Evolutionary conservation across 2,113 vertebrate genomes (phyloP).

Genomic region (Pluvialis apricaria): DNA sequence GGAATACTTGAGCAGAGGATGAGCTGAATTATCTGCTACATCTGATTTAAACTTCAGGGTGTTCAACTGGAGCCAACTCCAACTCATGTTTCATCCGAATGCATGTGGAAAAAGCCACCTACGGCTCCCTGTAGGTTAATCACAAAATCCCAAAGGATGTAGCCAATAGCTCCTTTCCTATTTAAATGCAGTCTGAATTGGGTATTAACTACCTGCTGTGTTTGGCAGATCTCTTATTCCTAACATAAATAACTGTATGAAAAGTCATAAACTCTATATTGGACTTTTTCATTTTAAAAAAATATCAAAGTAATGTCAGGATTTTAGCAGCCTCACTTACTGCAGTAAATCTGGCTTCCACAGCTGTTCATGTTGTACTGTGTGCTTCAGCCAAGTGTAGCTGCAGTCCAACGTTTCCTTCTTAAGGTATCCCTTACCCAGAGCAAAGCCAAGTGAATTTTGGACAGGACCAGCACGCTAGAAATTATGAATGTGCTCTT

Average conservation of each 20-base stretch:
- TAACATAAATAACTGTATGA: constrained; percentile 68
- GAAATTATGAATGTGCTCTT: constrained; percentile 69
- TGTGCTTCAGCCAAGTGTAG: constrained; percentile 59
- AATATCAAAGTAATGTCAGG: constrained; percentile 55
- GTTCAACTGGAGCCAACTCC: background rate
- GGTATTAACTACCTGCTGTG: constrained; percentile 67
- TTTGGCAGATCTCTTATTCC: constrained; percentile 61
- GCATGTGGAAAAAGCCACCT: constrained; percentile 24
- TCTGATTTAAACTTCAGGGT: background rate
- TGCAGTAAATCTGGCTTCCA: constrained; percentile 54
- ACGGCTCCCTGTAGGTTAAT: constrained; percentile 44
- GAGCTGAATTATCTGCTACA: background rate
- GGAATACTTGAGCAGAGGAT: background rate
- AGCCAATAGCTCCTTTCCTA: constrained; percentile 43
- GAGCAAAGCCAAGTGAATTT: constrained; percentile 55
- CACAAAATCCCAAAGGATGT: constrained; percentile 37
- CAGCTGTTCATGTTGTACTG: constrained; percentile 63
- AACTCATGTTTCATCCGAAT: background rate
- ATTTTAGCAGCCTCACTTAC: constrained; percentile 51
- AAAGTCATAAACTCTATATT: constrained; percentile 68
- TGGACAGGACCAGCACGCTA: constrained; percentile 23
- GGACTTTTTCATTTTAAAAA: constrained; percentile 57
- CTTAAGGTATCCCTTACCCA: constrained; percentile 51
- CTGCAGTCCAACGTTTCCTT: constrained; percentile 60
- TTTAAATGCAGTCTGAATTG: constrained; percentile 55